Conservation (phyloP, 1,140 invertebrate species). For the Dendrolimus kikuchii region DNA sequence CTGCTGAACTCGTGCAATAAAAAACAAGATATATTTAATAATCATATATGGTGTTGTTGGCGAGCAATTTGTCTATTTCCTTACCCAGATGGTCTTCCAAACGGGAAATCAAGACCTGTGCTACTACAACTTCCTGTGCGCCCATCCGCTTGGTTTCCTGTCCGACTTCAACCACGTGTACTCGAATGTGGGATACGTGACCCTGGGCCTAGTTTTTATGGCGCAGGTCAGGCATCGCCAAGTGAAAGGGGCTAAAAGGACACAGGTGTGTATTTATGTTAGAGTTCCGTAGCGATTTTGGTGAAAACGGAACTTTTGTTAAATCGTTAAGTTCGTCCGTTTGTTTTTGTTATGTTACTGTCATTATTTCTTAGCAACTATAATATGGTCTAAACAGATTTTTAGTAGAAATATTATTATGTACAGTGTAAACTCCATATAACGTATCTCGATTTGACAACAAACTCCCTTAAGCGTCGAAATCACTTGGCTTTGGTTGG, state of each 20-base stretch:
- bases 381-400: neutral
- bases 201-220: slow-evolving; percentile 35
- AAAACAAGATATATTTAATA: too few species aligned
- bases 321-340: too few species aligned
- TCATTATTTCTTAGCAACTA: too few species aligned
- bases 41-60: too few species aligned
- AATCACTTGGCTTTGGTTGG: too few species aligned
- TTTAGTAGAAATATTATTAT: too few species aligned
- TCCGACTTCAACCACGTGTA: slow-evolving; percentile 90
- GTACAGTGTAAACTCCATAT: too few species aligned
- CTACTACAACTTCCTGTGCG: slow-evolving; percentile 94
- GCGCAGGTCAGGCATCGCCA: slow-evolving; percentile 26
- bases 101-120: slow-evolving; percentile 93
- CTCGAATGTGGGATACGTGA: slow-evolving; percentile 39
- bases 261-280: slow-evolving; percentile 6
- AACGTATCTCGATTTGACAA: too few species aligned
- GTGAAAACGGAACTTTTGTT: neutral
- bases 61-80: neutral
- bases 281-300: neutral
- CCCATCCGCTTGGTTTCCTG: slow-evolving; percentile 81
- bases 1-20: too few species aligned
- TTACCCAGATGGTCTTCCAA: slow-evolving; percentile 78
- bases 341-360: too few species aligned
- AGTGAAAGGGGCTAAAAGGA: slow-evolving; percentile 1
- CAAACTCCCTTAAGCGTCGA: too few species aligned